These are phyloP conservation scores for Neodiprion pinetum DNA, from an alignment of 1,140 invertebrate species.

Conservation along the genomic window DNA sequence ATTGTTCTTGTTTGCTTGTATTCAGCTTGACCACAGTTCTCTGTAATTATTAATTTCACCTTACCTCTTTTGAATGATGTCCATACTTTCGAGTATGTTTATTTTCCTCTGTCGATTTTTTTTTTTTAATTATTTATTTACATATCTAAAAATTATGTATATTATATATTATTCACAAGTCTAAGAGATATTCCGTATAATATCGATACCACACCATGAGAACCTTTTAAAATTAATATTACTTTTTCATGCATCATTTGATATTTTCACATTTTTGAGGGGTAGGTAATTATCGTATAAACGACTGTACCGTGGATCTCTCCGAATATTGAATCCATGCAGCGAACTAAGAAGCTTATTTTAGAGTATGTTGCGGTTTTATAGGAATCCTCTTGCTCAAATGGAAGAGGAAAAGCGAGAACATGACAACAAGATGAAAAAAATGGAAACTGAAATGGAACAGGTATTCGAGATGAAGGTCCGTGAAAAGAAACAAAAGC, in stretches of 20 bases:
- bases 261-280: too few relatives aligned
- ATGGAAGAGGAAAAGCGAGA: conserved; percentile 98
- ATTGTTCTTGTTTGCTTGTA: too few relatives aligned
- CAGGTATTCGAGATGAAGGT: conserved; percentile 90
- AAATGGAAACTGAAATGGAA: conserved; percentile 96
- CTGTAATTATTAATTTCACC: too few relatives aligned
- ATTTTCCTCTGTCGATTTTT: conserved; percentile 17
- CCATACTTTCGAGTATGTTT: conserved; percentile 21
- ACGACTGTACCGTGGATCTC: background rate
- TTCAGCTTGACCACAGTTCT: too few relatives aligned
- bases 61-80: background rate
- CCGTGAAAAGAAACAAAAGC: conserved; percentile 90
- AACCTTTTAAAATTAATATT: too few relatives aligned
- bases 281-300: too few relatives aligned
- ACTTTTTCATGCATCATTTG: too few relatives aligned
- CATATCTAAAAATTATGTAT: background rate
- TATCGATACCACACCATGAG: too few relatives aligned
- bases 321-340: background rate
- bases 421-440: conserved; percentile 95
- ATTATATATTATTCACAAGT: conserved; percentile 15
- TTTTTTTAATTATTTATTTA: background rate
- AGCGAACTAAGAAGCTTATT: background rate
- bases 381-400: conserved; percentile 93
- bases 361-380: conserved; percentile 46
- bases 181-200: too few relatives aligned